phyloP scores from a whole-genome alignment of 2,888 invertebrate genomes.

The Drosophila suboccidentalis region DNA sequence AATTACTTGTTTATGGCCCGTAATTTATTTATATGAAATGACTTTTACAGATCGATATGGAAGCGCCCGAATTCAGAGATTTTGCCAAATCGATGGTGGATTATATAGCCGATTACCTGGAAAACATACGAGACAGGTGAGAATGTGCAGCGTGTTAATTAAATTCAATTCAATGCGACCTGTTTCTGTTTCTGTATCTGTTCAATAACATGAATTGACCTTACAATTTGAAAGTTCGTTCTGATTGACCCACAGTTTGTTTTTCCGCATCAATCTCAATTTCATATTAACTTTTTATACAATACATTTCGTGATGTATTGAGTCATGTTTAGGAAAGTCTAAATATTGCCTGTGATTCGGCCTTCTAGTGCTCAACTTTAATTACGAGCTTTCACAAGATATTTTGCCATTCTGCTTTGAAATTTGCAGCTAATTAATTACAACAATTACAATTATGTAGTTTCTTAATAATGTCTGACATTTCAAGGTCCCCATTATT shows the following conservation, averaged over 20 bases:
- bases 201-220: constrained; percentile 58
- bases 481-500: constrained; percentile 59
- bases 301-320: constrained; percentile 10
- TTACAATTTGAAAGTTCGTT: constrained; percentile 73
- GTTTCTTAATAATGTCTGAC: constrained; percentile 52
- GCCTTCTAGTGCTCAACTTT: constrained; percentile 41
- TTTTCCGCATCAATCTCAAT: constrained; percentile 39
- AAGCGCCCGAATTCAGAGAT: constrained; percentile 92
- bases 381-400: constrained; percentile 45
- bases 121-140: constrained; percentile 96
- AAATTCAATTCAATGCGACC: constrained; percentile 40
- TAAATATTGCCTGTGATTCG: constrained; percentile 19
- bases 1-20: neutral
- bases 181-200: constrained; percentile 18
- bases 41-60: constrained; percentile 88
- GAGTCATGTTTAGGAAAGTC: constrained; percentile 59
- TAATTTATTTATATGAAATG: constrained; percentile 5
- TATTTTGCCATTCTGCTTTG: constrained; percentile 36
- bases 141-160: constrained; percentile 19
- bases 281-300: constrained; percentile 17
- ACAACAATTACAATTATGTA: constrained; percentile 46
- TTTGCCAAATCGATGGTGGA: constrained; percentile 97
- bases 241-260: constrained; percentile 53
- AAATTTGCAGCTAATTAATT: constrained; percentile 45
- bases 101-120: constrained; percentile 96